phyloP scores from a whole-genome alignment of 1,140 invertebrate genomes.

The Pseudomyrmex flavicornis region DNA sequence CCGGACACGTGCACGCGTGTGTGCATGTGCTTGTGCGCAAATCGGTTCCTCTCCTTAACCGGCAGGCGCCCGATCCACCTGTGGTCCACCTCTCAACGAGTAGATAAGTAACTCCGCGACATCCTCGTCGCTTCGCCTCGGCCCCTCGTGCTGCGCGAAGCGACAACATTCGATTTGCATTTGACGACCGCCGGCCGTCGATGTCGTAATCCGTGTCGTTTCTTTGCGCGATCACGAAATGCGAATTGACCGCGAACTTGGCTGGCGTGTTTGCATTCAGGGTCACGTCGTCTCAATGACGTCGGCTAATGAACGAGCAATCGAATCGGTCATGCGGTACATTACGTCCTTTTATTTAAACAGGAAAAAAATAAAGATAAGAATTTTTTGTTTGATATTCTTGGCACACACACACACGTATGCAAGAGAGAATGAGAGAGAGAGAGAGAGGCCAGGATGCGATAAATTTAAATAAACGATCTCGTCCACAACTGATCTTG shows the following conservation, averaged over 20 bases:
- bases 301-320: constrained; percentile 53
- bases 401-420: too few species aligned
- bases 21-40: constrained; percentile 46
- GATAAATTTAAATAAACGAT: too few species aligned
- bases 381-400: too few species aligned
- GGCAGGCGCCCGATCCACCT: neutral
- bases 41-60: constrained; percentile 28
- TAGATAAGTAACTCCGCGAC: too few species aligned
- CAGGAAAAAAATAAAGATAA: neutral
- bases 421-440: too few species aligned
- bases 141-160: constrained; percentile 29
- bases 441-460: too few species aligned
- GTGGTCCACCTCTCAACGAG: constrained; percentile 16
- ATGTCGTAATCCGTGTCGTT: constrained; percentile 68
- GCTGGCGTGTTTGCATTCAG: constrained; percentile 68
- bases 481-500: too few species aligned
- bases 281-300: constrained; percentile 68
- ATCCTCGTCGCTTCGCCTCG: constrained; percentile 13
- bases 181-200: constrained; percentile 41
- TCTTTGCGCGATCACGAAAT: constrained; percentile 72
- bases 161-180: constrained; percentile 62
- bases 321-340: constrained; percentile 40
- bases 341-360: neutral
- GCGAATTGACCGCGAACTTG: constrained; percentile 70
- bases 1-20: constrained; percentile 56